These are phyloP conservation scores for Morelia viridis DNA, from an alignment of 2,797 vertebrate species.

Conservation along the genomic window DNA sequence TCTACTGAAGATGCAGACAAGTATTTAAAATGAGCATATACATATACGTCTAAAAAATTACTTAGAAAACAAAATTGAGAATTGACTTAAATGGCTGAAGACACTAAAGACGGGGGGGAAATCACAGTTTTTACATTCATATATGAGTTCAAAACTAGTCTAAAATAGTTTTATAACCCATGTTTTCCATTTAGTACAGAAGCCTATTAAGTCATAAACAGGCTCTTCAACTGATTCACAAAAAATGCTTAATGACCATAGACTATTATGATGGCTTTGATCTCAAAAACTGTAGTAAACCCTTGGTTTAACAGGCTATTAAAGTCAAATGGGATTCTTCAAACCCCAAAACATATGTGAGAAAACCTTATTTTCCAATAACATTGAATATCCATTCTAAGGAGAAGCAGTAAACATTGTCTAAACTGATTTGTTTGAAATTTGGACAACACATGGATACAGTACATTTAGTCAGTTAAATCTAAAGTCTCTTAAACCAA, in stretches of 20 bases:
- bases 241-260: constrained; percentile 3
- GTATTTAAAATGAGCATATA: background rate
- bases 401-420: background rate
- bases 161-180: background rate
- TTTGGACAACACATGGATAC: background rate
- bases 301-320: background rate
- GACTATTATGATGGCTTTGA: background rate
- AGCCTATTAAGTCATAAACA: constrained; percentile 11
- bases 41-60: background rate
- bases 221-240: background rate
- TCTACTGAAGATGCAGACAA: background rate
- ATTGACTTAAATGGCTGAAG: background rate
- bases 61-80: background rate
- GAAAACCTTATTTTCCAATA: background rate
- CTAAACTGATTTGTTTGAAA: background rate
- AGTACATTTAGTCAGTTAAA: background rate
- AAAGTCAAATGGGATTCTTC: background rate
- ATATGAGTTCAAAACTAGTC: background rate
- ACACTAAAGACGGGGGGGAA: background rate
- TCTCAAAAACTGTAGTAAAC: background rate
- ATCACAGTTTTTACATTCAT: background rate
- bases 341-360: background rate
- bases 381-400: background rate
- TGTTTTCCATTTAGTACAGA: constrained; percentile 23
- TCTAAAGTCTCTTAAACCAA: background rate